These are phyloP conservation scores for Acropora tenuis DNA, from an alignment of 64 coral and sea anemone species.

Conservation along the genomic window DNA sequence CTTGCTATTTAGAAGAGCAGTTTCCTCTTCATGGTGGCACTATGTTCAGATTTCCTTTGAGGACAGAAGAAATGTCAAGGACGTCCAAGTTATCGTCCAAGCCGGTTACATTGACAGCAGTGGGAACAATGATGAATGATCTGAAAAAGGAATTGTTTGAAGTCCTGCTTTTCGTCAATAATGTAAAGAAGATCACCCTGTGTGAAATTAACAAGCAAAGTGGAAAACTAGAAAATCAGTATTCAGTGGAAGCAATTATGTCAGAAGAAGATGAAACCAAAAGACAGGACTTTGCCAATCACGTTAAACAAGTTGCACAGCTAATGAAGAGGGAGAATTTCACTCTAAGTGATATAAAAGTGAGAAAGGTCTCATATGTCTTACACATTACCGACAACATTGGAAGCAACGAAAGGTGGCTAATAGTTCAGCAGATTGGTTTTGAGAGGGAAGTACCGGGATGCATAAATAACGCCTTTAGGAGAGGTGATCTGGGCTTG, in stretches of 20 bases:
- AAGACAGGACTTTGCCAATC: slow-evolving; percentile 56
- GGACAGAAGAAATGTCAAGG: slow-evolving; percentile 21
- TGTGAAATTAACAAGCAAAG: slow-evolving; percentile 61
- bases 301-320: slow-evolving; percentile 28
- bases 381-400: slow-evolving; percentile 56
- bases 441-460: slow-evolving; percentile 60
- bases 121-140: slow-evolving; percentile 41
- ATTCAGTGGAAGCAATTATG: slow-evolving; percentile 46
- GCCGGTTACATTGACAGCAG: neutral
- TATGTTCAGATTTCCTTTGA: slow-evolving; percentile 73
- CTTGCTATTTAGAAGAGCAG: slow-evolving; percentile 53
- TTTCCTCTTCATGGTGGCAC: slow-evolving; percentile 38
- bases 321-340: slow-evolving; percentile 10
- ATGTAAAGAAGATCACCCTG: slow-evolving; percentile 77
- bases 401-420: slow-evolving; percentile 65
- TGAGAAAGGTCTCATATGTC: slow-evolving; percentile 67
- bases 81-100: slow-evolving; percentile 1
- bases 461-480: slow-evolving; percentile 22
- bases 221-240: slow-evolving; percentile 43
- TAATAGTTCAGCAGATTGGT: slow-evolving; percentile 73
- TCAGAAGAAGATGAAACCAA: slow-evolving; percentile 62
- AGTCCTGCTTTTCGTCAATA: slow-evolving; percentile 74
- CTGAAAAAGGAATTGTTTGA: slow-evolving; percentile 71
- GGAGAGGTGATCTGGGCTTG: slow-evolving; percentile 34
- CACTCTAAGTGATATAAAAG: slow-evolving; percentile 34